phyloP scores from a whole-genome alignment of 2,888 invertebrate genomes.

The Choristoneura rosaceana region DNA sequence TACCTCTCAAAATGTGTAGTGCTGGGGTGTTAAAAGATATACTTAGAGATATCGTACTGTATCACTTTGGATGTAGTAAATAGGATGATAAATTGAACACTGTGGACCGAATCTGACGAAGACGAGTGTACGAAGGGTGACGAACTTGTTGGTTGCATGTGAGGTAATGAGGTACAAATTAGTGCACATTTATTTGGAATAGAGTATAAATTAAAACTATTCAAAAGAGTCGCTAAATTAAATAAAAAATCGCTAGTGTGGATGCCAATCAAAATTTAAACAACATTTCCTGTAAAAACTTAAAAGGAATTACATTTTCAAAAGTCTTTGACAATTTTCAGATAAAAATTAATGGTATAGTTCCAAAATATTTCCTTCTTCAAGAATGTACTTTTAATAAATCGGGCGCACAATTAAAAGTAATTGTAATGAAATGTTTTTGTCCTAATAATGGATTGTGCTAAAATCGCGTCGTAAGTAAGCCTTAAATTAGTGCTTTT shows the following conservation, averaged over 20 bases:
- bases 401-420: conserved; percentile 24
- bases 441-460: background rate
- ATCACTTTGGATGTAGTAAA: too few relatives aligned
- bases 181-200: background rate
- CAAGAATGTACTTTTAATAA: background rate
- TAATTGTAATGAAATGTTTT: conserved; percentile 11
- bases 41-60: too few relatives aligned
- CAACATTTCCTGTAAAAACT: background rate
- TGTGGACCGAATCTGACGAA: background rate
- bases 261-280: background rate
- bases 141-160: too few relatives aligned
- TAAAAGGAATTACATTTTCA: background rate
- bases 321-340: background rate
- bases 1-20: too few relatives aligned
- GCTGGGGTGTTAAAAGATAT: too few relatives aligned
- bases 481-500: conserved; percentile 26
- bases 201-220: background rate
- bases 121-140: too few relatives aligned
- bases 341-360: background rate
- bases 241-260: background rate
- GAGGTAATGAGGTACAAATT: background rate
- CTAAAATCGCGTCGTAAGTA: conserved; percentile 13
- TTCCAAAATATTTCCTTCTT: background rate
- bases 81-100: too few relatives aligned
- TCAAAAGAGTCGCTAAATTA: too few relatives aligned